A percentile compares a stretch with the other conserved stretches of the same genome.
phyloP scores from a whole-genome alignment of 2,888 invertebrate genomes.

The Monoplex corrugatus region DNA sequence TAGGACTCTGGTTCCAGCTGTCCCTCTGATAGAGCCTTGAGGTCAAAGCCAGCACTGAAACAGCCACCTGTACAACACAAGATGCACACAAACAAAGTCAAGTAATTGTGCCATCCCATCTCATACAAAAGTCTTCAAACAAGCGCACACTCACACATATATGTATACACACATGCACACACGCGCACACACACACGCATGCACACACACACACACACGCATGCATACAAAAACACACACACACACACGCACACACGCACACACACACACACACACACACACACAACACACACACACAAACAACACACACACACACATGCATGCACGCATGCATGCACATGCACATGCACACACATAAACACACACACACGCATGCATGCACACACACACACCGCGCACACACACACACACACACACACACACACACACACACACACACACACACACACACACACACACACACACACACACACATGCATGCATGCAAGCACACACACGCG shows the following conservation, averaged over 20 bases:
- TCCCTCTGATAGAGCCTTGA: slow-evolving; percentile 86
- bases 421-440: not conserved
- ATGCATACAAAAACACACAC: too few relatives aligned
- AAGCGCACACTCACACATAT: not conserved
- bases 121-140: not conserved
- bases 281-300: not conserved
- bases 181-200: not conserved
- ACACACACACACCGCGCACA: not conserved
- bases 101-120: not conserved
- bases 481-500: too few relatives aligned
- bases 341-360: too few relatives aligned
- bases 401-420: not conserved
- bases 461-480: too few relatives aligned
- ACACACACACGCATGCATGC: not conserved
- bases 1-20: slow-evolving; percentile 55
- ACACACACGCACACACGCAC: not conserved
- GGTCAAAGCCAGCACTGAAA: slow-evolving; percentile 96
- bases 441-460: not conserved
- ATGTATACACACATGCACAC: not conserved
- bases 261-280: slow-evolving; percentile 8
- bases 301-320: not conserved
- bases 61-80: slow-evolving; percentile 87
- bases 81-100: not conserved
- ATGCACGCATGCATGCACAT: not conserved
- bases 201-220: slow-evolving; percentile 6